Conservation (phyloP, 1,140 invertebrate genomes). For the Zaprionus nigranus region DNA sequence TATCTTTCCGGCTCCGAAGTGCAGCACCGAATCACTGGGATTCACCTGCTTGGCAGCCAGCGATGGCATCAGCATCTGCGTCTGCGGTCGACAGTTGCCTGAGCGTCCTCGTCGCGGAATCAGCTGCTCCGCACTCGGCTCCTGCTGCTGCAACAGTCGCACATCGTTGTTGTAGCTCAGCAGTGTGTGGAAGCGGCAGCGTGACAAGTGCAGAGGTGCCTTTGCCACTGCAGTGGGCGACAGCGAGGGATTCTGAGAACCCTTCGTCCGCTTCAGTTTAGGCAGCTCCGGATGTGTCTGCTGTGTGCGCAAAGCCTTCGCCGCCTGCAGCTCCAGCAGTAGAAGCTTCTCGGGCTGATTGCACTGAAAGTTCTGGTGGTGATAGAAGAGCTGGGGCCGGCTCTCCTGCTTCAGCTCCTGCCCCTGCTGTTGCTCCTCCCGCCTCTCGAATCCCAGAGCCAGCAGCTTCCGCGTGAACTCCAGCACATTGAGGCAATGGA, state of each 20-base stretch:
- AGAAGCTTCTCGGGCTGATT: constrained; percentile 5
- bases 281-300: neutral
- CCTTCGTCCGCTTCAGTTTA: neutral
- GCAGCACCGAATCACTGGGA: constrained; percentile 47
- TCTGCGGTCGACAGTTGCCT: neutral
- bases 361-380: constrained; percentile 28
- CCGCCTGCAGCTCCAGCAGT: neutral
- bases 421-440: neutral
- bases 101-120: constrained; percentile 35
- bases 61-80: neutral
- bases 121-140: constrained; percentile 12
- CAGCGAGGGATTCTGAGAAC: neutral
- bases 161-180: constrained; percentile 32
- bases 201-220: constrained; percentile 40
- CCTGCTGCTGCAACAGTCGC: constrained; percentile 20
- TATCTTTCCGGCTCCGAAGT: neutral
- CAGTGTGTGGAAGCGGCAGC: constrained; percentile 32
- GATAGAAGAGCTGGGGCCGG: constrained; percentile 6
- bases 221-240: neutral
- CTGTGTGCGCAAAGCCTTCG: neutral
- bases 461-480: constrained; percentile 34
- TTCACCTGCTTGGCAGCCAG: constrained; percentile 33
- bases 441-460: constrained; percentile 31
- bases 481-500: constrained; percentile 21
- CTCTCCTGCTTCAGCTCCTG: neutral